These are phyloP conservation scores for Tapera naevia DNA, from an alignment of 2,797 vertebrate genomes.

Conservation along the genomic window DNA sequence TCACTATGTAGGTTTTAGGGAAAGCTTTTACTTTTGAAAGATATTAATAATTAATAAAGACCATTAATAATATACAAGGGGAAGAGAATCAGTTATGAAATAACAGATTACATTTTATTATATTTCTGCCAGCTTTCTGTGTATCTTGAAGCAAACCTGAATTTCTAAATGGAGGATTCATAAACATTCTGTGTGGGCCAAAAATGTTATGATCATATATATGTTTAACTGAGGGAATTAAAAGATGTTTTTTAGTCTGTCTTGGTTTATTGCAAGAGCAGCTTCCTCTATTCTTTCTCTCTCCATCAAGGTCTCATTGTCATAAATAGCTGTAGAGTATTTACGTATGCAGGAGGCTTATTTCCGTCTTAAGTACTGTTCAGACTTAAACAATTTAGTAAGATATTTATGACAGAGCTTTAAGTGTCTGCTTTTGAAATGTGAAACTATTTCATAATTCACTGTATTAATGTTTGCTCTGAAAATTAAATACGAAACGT, in stretches of 20 bases:
- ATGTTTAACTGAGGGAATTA: not conserved
- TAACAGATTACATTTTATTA: not conserved
- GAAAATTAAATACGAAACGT: not conserved
- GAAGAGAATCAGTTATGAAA: not conserved
- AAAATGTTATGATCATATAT: not conserved
- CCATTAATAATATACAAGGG: not conserved
- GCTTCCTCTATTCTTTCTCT: not conserved
- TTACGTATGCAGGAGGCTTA: not conserved
- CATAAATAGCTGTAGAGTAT: not conserved
- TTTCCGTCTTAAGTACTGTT: not conserved
- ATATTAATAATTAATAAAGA: not conserved
- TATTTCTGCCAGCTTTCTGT: not conserved
- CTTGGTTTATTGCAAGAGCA: not conserved
- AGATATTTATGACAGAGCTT: no score
- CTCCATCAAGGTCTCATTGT: not conserved
- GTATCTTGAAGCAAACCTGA: not conserved
- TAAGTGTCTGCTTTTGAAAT: not conserved
- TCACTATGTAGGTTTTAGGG: not conserved
- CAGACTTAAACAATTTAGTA: no score
- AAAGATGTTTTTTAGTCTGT: not conserved
- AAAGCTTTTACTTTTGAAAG: not conserved
- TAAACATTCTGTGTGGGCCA: not conserved
- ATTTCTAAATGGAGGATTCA: not conserved
- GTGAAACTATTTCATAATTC: not conserved
- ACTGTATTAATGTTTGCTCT: not conserved